phyloP scores from a whole-genome alignment of 2,888 invertebrate genomes.

The Caenorhabditis sp. region DNA sequence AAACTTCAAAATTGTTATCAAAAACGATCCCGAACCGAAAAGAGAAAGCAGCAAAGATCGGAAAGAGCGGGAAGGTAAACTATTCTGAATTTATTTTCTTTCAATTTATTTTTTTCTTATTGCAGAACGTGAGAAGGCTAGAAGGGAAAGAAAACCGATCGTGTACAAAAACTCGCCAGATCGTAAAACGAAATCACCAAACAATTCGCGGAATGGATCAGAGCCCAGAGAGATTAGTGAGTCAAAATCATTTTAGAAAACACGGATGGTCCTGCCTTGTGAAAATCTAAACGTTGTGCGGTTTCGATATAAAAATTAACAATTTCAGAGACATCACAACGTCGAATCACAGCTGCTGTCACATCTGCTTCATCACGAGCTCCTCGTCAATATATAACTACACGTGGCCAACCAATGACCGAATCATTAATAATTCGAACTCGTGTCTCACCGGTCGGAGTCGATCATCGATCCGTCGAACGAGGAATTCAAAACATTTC shows the following conservation, averaged over 20 bases:
- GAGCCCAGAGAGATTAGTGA: background rate
- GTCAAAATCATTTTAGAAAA: background rate
- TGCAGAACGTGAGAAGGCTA: background rate
- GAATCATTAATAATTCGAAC: slow-evolving; percentile 33
- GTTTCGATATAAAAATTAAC: background rate
- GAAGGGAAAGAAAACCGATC: slow-evolving; percentile 16
- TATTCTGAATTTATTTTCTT: too few species aligned
- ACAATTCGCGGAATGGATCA: background rate
- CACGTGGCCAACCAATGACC: background rate
- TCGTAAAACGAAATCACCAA: background rate
- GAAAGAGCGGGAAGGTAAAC: slow-evolving; percentile 2
- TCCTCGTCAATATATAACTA: background rate
- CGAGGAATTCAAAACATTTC: slow-evolving; percentile 22
- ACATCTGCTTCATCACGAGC: background rate
- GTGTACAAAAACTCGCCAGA: slow-evolving; percentile 6
- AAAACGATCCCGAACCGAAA: background rate
- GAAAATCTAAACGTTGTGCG: too few species aligned
- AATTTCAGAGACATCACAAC: background rate
- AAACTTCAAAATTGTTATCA: background rate
- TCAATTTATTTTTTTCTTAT: too few species aligned
- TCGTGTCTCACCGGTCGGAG: slow-evolving; percentile 12
- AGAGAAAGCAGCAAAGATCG: background rate
- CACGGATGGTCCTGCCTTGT: too few species aligned
- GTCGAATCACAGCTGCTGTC: slow-evolving; percentile 11
- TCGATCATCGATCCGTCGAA: slow-evolving; percentile 23